Conservation (phyloP, 2,888 invertebrate genomes). For the Leucoma salicis region DNA sequence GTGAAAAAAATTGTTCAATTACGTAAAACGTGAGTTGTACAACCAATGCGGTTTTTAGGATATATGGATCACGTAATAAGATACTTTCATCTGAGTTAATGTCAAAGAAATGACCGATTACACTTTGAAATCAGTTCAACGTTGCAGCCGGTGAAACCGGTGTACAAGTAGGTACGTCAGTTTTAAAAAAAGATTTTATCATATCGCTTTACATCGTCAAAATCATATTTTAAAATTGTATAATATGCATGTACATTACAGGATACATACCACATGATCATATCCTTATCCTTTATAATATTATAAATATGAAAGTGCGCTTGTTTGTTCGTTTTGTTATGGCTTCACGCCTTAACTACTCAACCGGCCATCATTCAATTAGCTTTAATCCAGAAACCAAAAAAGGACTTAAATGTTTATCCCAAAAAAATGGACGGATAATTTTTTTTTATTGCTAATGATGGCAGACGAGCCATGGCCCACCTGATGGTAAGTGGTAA, state of each 20-base stretch:
- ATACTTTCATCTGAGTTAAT: constrained; percentile 26
- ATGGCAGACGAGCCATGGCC: no score
- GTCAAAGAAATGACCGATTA: constrained; percentile 33
- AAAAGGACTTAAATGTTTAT: no score
- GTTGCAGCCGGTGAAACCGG: constrained; percentile 25
- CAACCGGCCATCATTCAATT: no score
- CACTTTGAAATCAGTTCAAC: constrained; percentile 30
- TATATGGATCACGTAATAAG: constrained; percentile 31
- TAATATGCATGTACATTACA: constrained; percentile 25
- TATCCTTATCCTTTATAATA: no score
- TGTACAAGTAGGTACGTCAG: background rate
- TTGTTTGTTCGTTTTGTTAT: no score
- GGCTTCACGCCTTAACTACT: no score
- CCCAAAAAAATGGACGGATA: no score
- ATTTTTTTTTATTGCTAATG: no score
- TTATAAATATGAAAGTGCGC: no score
- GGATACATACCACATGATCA: constrained; percentile 32
- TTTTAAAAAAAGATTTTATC: background rate
- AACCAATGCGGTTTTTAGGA: constrained; percentile 24
- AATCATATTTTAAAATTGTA: background rate
- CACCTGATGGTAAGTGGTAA: no score
- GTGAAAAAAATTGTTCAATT: constrained; percentile 27
- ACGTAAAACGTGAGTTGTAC: constrained; percentile 24
- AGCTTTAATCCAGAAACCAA: no score
- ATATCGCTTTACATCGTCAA: background rate